Evolutionary conservation across 2,797 vertebrate species (phyloP).

Genomic region (Acrossocheilus fasciatus): DNA sequence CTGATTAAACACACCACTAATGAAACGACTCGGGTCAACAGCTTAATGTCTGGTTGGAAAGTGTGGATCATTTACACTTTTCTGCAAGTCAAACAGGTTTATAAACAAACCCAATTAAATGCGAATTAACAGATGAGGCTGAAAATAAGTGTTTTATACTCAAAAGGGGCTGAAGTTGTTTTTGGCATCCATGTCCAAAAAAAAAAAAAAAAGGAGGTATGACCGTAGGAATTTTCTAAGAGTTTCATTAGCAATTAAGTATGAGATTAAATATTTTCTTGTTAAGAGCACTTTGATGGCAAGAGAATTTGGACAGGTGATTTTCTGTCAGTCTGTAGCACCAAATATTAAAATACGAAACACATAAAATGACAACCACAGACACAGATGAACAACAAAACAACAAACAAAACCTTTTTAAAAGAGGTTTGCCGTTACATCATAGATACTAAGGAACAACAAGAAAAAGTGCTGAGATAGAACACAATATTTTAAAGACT

Average conservation of each 20-base stretch:
- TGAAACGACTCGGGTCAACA: not conserved
- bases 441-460: not conserved
- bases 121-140: not conserved
- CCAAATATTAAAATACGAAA: constrained; percentile 72
- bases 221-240: not conserved
- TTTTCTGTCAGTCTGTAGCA: constrained; percentile 67
- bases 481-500: constrained; percentile 2
- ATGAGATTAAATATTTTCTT: constrained; percentile 50
- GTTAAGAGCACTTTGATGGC: constrained; percentile 72
- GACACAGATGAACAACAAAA: constrained; percentile 35
- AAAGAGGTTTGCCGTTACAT: not conserved
- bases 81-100: not conserved
- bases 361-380: constrained; percentile 31
- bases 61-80: not conserved
- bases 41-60: constrained; percentile 22
- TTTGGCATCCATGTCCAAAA: not conserved
- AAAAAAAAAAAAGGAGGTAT: not conserved
- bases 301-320: constrained; percentile 44
- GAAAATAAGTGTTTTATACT: not conserved
- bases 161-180: not conserved
- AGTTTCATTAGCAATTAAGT: constrained; percentile 5
- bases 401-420: not conserved
- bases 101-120: not conserved
- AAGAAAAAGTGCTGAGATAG: constrained; percentile 17
- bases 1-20: constrained; percentile 13